These are phyloP conservation scores for Hemitrygon akajei DNA, from an alignment of 2,797 vertebrate genomes.

Conservation along the genomic window DNA sequence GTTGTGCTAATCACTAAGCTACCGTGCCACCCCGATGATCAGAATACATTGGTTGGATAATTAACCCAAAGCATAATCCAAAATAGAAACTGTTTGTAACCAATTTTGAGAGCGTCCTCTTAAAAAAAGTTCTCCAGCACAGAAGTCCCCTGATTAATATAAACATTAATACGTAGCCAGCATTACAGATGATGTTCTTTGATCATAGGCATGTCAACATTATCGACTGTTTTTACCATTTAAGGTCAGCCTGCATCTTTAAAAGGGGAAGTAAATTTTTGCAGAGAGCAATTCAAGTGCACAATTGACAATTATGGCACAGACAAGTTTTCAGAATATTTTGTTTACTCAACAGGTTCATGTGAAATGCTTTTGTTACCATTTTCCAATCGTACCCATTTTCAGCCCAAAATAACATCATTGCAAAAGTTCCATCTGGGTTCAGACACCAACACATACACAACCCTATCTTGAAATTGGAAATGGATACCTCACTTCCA, in stretches of 20 bases:
- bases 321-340: neutral
- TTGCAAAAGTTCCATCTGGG: too few species aligned
- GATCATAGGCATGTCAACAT: neutral
- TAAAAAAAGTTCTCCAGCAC: neutral
- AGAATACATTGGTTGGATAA: neutral
- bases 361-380: too few species aligned
- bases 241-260: neutral
- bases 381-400: neutral
- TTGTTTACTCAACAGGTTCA: neutral
- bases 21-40: neutral
- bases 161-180: neutral
- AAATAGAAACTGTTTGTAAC: neutral
- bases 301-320: too few species aligned
- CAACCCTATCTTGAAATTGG: neutral
- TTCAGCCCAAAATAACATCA: neutral
- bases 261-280: neutral
- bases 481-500: neutral
- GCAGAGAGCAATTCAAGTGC: neutral
- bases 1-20: too few species aligned
- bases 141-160: neutral
- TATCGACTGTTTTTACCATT: neutral
- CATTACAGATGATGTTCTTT: neutral
- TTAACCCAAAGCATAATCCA: neutral
- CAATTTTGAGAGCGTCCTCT: neutral
- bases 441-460: neutral